Conservation (phyloP, 2,797 vertebrate genomes). For the Gallinago stenura region DNA sequence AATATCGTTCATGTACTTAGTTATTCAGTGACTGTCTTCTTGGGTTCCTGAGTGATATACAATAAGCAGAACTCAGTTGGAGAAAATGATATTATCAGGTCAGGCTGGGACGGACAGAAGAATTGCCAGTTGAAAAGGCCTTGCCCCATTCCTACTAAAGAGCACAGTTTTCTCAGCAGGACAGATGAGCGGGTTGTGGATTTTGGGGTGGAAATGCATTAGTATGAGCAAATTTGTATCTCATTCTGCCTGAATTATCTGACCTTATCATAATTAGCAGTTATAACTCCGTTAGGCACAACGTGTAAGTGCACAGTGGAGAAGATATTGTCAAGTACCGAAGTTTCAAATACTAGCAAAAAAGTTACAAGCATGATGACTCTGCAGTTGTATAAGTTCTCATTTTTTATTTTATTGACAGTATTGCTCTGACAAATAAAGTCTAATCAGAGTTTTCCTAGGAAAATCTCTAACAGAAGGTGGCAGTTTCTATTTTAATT, state of each 20-base stretch:
- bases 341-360: background rate
- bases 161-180: background rate
- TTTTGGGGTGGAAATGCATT: background rate
- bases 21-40: background rate
- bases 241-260: background rate
- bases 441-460: background rate
- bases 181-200: background rate
- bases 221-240: background rate
- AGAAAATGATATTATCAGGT: background rate
- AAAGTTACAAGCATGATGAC: background rate
- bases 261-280: background rate
- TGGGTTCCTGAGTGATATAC: background rate
- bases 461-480: background rate
- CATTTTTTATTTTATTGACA: background rate
- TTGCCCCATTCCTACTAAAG: background rate
- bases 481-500: background rate
- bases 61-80: background rate
- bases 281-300: background rate
- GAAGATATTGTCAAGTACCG: background rate
- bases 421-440: background rate
- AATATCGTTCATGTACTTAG: background rate
- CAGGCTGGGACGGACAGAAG: background rate
- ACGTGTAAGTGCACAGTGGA: background rate
- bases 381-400: background rate
- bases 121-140: background rate